Evolutionary conservation across 1,140 invertebrate genomes (phyloP).

Genomic region (Zaprionus nigranus): DNA sequence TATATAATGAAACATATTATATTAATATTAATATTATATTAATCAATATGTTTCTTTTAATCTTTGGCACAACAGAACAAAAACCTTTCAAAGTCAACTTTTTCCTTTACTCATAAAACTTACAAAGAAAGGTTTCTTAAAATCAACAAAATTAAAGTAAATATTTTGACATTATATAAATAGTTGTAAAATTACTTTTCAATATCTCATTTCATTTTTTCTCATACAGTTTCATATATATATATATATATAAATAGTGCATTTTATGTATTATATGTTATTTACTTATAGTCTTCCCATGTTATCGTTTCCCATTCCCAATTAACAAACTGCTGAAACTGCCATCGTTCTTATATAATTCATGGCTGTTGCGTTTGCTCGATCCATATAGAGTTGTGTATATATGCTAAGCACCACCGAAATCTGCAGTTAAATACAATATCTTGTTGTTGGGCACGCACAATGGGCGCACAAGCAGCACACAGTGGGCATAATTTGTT

Average conservation of each 20-base stretch:
- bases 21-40: no score
- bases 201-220: not conserved
- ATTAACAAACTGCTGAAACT: slow-evolving; percentile 10
- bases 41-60: no score
- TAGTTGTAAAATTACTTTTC: no score
- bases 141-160: no score
- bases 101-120: no score
- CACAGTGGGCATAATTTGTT: slow-evolving; percentile 71
- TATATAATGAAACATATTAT: no score
- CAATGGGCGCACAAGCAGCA: slow-evolving; percentile 30
- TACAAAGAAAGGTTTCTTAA: no score
- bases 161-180: no score
- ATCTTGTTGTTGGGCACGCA: slow-evolving; percentile 56
- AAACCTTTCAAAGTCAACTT: no score
- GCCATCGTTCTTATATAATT: slow-evolving; percentile 8
- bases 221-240: not conserved
- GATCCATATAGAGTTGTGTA: slow-evolving; percentile 12
- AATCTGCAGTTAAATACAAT: slow-evolving; percentile 78
- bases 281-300: not conserved
- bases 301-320: not conserved
- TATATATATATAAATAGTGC: not conserved
- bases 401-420: slow-evolving; percentile 41
- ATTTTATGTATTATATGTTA: not conserved
- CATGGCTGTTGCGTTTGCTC: slow-evolving; percentile 7
- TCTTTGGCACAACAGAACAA: no score